phyloP scores from a whole-genome alignment of 2,797 vertebrate genomes.

The Oreochromis grahami region DNA sequence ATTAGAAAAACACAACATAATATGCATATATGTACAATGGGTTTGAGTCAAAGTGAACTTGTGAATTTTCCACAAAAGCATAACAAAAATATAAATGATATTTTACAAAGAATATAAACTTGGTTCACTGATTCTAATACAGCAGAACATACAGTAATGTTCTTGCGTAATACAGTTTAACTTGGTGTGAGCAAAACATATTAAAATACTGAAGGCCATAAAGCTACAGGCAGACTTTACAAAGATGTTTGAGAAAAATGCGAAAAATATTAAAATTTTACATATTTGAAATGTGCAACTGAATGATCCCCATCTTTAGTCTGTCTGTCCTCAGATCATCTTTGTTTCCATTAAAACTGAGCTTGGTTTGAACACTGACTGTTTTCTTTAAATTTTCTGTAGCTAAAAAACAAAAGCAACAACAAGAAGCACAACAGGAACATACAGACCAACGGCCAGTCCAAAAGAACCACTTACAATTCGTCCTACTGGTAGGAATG shows the following conservation, averaged over 20 bases:
- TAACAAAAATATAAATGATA: too few species aligned
- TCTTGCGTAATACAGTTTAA: not conserved
- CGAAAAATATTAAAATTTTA: rapidly evolving
- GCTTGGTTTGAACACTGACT: not conserved
- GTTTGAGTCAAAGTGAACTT: too few species aligned
- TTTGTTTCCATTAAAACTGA: not conserved
- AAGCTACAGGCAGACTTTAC: rapidly evolving
- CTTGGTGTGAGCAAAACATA: not conserved
- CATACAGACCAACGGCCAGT: too few species aligned
- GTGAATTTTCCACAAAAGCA: too few species aligned
- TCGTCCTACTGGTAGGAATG: too few species aligned
- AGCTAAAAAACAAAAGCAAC: rapidly evolving
- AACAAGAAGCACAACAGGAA: too few species aligned
- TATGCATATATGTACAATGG: not conserved
- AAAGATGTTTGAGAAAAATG: not conserved
- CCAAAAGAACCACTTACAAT: too few species aligned
- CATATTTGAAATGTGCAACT: not conserved
- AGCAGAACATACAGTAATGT: too few species aligned
- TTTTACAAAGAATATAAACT: too few species aligned
- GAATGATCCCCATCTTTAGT: not conserved
- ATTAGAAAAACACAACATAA: not conserved
- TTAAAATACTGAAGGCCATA: not conserved
- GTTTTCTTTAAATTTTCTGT: too few species aligned
- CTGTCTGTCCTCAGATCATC: rapidly evolving
- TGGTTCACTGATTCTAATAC: too few species aligned